Percentiles rank a stretch among this genome's conserved stretches.
Conservation (phyloP, 2,113 vertebrate genomes). For the Scolopax mira region DNA sequence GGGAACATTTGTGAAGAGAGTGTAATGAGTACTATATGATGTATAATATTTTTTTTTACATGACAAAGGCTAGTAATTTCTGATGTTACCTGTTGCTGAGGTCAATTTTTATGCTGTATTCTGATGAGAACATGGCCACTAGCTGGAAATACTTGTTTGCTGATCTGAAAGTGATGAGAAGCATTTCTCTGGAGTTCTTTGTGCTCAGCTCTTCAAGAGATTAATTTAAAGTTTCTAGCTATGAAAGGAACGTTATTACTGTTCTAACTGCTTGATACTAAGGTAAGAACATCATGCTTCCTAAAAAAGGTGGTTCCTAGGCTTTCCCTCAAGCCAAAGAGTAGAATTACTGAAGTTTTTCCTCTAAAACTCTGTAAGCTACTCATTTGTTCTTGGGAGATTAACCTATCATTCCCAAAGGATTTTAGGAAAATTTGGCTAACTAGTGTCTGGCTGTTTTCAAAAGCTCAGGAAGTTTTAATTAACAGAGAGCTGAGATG, state of each 20-base stretch:
- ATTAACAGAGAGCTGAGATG: background rate
- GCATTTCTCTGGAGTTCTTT: background rate
- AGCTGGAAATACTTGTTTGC: background rate
- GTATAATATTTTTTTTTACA: background rate
- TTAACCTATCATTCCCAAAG: background rate
- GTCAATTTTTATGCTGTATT: background rate
- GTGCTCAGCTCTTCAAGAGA: background rate
- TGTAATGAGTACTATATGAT: background rate
- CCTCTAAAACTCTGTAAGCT: background rate
- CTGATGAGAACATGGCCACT: background rate
- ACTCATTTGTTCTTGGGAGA: background rate
- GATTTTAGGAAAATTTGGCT: background rate
- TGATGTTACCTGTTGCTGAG: background rate
- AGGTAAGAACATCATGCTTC: background rate
- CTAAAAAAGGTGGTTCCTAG: background rate
- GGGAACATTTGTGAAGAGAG: background rate
- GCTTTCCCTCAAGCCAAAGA: background rate
- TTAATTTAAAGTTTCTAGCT: background rate
- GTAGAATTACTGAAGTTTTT: background rate
- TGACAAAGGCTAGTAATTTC: background rate
- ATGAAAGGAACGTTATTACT: background rate
- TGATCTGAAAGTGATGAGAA: background rate
- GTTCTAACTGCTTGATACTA: background rate
- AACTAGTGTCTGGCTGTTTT: background rate
- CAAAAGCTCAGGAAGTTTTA: background rate